A percentile compares a stretch with the other conserved stretches of the same genome.
phyloP scores from a whole-genome alignment of 1,140 invertebrate species.

The Ceratosolen fusciceps region DNA sequence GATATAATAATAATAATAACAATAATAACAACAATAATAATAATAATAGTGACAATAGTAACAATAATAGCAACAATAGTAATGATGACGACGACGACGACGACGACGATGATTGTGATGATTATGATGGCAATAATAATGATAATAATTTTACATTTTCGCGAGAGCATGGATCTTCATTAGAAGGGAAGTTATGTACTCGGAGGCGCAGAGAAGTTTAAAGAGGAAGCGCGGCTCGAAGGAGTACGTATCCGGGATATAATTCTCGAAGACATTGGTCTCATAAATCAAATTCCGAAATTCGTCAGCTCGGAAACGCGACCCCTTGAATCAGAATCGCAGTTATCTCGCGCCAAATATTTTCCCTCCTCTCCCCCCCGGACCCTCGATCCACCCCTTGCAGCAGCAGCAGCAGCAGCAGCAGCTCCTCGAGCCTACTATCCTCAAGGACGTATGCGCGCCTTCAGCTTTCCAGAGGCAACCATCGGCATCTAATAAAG shows the following conservation, averaged over 20 bases:
- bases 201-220: conserved; percentile 47
- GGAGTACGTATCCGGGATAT: not conserved
- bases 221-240: conserved; percentile 28
- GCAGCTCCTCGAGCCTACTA: not conserved
- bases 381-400: too few species aligned
- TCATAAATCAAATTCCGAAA: conserved; percentile 67
- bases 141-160: conserved; percentile 61
- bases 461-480: not conserved
- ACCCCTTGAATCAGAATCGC: conserved; percentile 59
- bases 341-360: conserved; percentile 45
- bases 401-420: not conserved
- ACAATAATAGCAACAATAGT: too few species aligned
- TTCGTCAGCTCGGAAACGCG: conserved; percentile 61
- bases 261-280: conserved; percentile 48
- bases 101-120: too few species aligned
- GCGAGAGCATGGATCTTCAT: conserved; percentile 63
- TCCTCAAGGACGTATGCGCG: not conserved
- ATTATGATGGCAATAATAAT: too few species aligned
- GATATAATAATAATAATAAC: too few species aligned
- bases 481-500: not conserved
- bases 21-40: too few species aligned
- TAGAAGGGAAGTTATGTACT: conserved; percentile 59
- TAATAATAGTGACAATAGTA: too few species aligned
- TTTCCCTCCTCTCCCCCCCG: conserved; percentile 12
- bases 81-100: too few species aligned